phyloP scores from a whole-genome alignment of 2,113 vertebrate species.

The Trachemys scripta region DNA sequence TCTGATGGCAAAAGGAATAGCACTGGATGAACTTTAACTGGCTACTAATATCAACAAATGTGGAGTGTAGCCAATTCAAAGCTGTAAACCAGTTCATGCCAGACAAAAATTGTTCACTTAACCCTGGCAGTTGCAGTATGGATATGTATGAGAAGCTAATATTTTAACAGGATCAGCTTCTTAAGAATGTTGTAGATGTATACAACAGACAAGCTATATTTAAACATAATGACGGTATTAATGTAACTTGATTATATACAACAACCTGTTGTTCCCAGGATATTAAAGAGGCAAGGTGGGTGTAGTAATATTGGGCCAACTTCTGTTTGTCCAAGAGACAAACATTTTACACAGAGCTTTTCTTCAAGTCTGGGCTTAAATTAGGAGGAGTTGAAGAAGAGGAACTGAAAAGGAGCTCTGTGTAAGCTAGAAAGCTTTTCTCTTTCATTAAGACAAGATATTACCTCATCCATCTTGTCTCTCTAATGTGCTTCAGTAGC shows the following conservation, averaged over 20 bases:
- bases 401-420: background rate
- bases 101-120: background rate
- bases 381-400: background rate
- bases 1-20: background rate
- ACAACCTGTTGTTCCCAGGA: background rate
- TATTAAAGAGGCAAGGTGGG: background rate
- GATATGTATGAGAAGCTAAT: background rate
- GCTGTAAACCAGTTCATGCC: background rate
- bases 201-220: background rate
- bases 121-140: fast-evolving
- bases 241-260: background rate
- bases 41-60: background rate
- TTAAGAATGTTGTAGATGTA: background rate
- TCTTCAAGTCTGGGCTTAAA: background rate
- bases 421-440: background rate
- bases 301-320: background rate
- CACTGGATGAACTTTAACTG: background rate
- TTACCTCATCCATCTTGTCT: background rate
- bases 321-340: background rate
- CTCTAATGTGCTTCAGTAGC: background rate
- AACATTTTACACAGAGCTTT: background rate
- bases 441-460: background rate
- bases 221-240: background rate
- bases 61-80: background rate
- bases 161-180: too few species aligned